Base-by-base conservation (phyloP, 2,888 invertebrate species). In the Maniola hyperantus region DNA sequence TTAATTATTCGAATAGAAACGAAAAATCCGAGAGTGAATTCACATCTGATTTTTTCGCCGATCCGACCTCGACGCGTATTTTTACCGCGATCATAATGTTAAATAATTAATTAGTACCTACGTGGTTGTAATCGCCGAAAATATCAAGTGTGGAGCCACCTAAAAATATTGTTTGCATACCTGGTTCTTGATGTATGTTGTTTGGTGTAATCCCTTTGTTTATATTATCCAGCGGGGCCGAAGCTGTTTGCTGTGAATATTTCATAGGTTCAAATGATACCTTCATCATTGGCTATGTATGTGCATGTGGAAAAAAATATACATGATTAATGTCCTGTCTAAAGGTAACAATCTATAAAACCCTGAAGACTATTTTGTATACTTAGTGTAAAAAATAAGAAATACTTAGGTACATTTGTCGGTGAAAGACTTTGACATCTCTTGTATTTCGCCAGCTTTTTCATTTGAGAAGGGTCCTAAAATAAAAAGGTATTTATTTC, bases 401-500 rank as follows among this genome's bases (percentile, higher is more conserved):
- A 53, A 39, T 57, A 75, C 84, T 83, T 72, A n/a, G n/a, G n/a
- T n/a, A 86, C 85, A 57, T 60, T 70, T 44, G 79, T 74, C 10
- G 87, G 84, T 5, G 86, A 84, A 65, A 87, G 77, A 72, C 88
- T 88, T 69, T 84, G 83, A 70, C 82, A 83, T 83, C 86, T 82
- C 77, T 83, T 78, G 34, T 75, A 73, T 48, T 67, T 68, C 13
- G 69, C 54, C 54, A 63, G 34, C 57, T 76, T 82, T 67, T 76
- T 81, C 10, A 60, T 42, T 50, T 60, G 55, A 11, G 66, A 64
- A 6, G 77, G 74, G 64, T 74, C 77, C 83, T 85, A 58, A 76
- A 77, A 73, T 50, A 36, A 39, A 72, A 61, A 61, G 34, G 34
- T 44, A 53, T 54, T 62, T 64, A 64, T 60, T 51, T 39, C 57